A percentile compares a stretch with the other conserved stretches of the same genome.
Evolutionary conservation across 2,888 invertebrate genomes (phyloP).

Genomic region (Cheilosia vulpina): DNA sequence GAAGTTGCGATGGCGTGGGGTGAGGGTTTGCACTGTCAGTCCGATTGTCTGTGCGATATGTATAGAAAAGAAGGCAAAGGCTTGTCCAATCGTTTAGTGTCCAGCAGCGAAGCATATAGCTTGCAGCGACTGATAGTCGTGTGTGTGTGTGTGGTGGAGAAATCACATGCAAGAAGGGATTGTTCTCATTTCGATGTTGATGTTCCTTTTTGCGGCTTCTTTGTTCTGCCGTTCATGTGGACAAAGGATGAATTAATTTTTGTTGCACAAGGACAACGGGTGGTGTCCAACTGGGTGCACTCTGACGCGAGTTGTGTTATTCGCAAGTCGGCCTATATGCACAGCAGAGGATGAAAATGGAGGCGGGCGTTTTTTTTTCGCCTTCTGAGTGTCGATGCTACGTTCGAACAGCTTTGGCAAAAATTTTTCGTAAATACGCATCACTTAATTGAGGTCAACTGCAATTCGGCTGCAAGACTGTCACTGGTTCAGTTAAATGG

Average conservation of each 20-base stretch:
- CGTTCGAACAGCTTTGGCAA: too few species aligned
- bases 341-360: too few species aligned
- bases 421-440: too few species aligned
- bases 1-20: neutral
- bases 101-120: conserved; percentile 33
- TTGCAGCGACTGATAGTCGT: conserved; percentile 13
- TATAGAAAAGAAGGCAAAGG: conserved; percentile 40
- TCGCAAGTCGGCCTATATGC: neutral
- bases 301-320: neutral
- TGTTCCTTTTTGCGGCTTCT: neutral
- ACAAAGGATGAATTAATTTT: conserved; percentile 25
- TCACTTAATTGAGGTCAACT: too few species aligned
- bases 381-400: too few species aligned
- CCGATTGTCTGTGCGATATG: conserved; percentile 15
- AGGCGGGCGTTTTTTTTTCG: too few species aligned
- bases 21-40: conserved; percentile 10
- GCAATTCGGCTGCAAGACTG: too few species aligned
- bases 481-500: too few species aligned
- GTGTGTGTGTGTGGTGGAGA: neutral
- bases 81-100: conserved; percentile 42
- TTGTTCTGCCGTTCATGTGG: too few species aligned
- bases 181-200: conserved; percentile 21
- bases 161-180: conserved; percentile 40
- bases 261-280: conserved; percentile 18
- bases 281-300: neutral